A percentile compares a stretch with the other conserved stretches of the same genome.
phyloP scores from a whole-genome alignment of 2,797 vertebrate species.

The Diglossa cyanea region DNA sequence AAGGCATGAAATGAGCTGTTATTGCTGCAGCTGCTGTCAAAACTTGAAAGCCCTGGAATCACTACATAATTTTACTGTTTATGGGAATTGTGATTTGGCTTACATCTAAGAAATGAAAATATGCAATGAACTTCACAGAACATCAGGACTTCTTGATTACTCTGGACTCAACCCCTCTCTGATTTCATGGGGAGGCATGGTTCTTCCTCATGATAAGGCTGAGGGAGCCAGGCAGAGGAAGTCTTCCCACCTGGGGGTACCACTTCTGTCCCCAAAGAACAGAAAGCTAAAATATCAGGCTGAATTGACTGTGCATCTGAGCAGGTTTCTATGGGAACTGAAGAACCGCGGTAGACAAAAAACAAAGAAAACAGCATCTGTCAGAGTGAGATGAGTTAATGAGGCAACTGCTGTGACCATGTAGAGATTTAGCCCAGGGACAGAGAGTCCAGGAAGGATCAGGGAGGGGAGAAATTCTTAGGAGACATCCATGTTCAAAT shows the following conservation, averaged over 20 bases:
- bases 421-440: not conserved
- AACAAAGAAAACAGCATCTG: constrained; percentile 24
- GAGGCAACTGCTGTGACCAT: constrained; percentile 4
- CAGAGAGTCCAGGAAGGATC: not conserved
- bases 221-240: not conserved
- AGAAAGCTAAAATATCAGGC: not conserved
- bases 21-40: not conserved
- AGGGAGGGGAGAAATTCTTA: not conserved
- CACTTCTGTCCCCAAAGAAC: not conserved
- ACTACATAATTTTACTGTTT: not conserved
- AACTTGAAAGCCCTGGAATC: not conserved
- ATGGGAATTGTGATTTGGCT: not conserved
- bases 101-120: not conserved
- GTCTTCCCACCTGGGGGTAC: not conserved
- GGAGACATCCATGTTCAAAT: not conserved
- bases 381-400: constrained; percentile 34
- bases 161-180: not conserved
- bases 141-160: not conserved
- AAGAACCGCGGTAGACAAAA: not conserved
- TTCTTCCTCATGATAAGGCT: not conserved
- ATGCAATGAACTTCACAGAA: not conserved
- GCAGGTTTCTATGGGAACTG: constrained; percentile 50
- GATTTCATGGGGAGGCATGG: accelerated
- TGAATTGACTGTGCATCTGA: not conserved
- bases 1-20: not conserved